These are phyloP conservation scores for Melanerpes aurifrons DNA, from an alignment of 2,113 vertebrate genomes.

Conservation along the genomic window DNA sequence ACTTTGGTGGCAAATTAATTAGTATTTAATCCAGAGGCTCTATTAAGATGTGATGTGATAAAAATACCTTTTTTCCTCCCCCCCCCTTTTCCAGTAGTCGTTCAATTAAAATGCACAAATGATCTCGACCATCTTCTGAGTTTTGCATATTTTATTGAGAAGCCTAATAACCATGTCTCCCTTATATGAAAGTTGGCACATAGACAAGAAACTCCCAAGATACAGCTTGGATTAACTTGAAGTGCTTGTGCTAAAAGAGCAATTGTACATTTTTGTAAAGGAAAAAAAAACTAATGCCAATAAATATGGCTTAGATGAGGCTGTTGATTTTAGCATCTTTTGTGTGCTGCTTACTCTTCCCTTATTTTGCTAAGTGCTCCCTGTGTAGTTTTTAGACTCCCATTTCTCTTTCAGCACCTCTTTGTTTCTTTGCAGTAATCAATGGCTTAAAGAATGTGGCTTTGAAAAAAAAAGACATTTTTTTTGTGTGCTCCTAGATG, in stretches of 20 bases:
- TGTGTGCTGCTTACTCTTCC: not conserved
- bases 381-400: not conserved
- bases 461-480: not conserved
- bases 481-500: not conserved
- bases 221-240: slow-evolving; percentile 20
- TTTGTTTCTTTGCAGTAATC: slow-evolving; percentile 28
- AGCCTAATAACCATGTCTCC: slow-evolving; percentile 54
- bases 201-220: slow-evolving; percentile 58
- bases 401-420: not conserved
- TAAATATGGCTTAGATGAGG: not conserved
- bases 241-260: slow-evolving; percentile 45
- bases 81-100: not conserved
- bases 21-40: slow-evolving; percentile 71
- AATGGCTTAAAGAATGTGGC: slow-evolving; percentile 6
- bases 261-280: slow-evolving; percentile 17
- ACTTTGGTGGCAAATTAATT: slow-evolving; percentile 76
- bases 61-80: slow-evolving; percentile 25
- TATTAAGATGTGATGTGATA: slow-evolving; percentile 66
- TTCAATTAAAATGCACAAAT: slow-evolving; percentile 52
- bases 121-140: slow-evolving; percentile 12
- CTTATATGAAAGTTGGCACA: slow-evolving; percentile 49
- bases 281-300: not conserved
- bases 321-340: slow-evolving; percentile 8
- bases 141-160: slow-evolving; percentile 58
- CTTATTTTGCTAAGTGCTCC: not conserved